A percentile compares a stretch with the other conserved stretches of the same genome.
Evolutionary conservation across 2,888 invertebrate genomes (phyloP).

Genomic region (Rutpela maculata): DNA sequence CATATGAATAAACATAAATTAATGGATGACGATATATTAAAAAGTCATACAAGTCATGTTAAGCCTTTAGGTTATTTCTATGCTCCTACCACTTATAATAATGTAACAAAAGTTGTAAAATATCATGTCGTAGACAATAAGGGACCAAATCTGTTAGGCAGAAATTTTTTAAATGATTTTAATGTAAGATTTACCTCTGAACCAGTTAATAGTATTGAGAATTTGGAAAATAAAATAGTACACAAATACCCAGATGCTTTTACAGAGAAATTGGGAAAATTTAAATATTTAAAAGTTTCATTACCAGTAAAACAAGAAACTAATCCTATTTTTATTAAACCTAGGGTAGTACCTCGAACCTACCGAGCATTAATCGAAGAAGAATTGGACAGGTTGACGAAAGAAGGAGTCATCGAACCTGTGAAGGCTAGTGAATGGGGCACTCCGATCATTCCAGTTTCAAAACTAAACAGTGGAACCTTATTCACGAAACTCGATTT

Average conservation of each 20-base stretch:
- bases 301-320: neutral
- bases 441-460: too few species aligned
- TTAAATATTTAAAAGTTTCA: neutral
- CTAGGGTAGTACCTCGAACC: neutral
- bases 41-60: neutral
- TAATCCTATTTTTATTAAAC: neutral
- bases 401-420: too few species aligned
- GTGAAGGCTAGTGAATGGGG: too few species aligned
- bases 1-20: too few species aligned
- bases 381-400: neutral
- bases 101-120: neutral
- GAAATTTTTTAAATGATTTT: neutral
- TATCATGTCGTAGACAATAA: slow-evolving; percentile 3
- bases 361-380: neutral
- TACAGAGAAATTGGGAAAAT: neutral
- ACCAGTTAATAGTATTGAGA: neutral
- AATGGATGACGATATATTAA: too few species aligned
- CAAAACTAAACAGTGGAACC: too few species aligned
- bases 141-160: neutral
- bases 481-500: slow-evolving; percentile 19
- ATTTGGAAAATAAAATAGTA: neutral
- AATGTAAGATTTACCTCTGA: neutral
- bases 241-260: neutral
- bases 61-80: neutral
- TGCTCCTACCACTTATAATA: neutral